Evolutionary conservation across 2,888 invertebrate species (phyloP).

Genomic region (Glaucopsyche alexis): DNA sequence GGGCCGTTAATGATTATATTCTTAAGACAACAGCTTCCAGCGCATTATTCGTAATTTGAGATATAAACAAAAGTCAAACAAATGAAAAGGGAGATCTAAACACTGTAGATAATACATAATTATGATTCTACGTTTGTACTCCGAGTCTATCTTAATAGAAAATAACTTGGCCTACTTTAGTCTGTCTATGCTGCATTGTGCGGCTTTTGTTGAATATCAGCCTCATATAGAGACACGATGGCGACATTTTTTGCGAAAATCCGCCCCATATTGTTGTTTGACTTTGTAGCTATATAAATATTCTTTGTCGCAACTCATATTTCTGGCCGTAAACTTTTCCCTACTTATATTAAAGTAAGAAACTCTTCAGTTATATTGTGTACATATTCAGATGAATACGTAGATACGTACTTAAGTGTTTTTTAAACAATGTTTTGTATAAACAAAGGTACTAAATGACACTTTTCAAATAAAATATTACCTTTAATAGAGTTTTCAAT

Average conservation of each 20-base stretch:
- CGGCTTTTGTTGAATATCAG: slow-evolving; percentile 19
- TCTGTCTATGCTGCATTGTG: slow-evolving; percentile 3
- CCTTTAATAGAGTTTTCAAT: too few species aligned
- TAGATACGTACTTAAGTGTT: too few species aligned
- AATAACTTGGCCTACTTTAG: slow-evolving; percentile 22
- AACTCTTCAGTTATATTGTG: neutral
- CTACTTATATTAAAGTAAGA: neutral
- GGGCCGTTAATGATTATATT: too few species aligned
- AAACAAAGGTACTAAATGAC: neutral
- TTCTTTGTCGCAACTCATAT: slow-evolving; percentile 1
- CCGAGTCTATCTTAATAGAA: neutral
- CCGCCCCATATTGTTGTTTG: slow-evolving; percentile 4
- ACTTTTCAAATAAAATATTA: too few species aligned
- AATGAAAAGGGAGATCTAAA: neutral
- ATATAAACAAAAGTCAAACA: neutral
- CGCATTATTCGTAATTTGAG: too few species aligned
- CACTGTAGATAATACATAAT: neutral
- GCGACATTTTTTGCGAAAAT: slow-evolving; percentile 16
- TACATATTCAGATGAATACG: neutral
- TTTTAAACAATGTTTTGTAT: neutral
- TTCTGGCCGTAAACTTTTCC: slow-evolving; percentile 12
- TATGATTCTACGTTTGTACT: slow-evolving; percentile 8
- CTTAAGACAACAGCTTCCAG: too few species aligned
- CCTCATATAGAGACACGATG: slow-evolving; percentile 14
- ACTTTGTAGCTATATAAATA: neutral